Conservation (phyloP, 2,797 vertebrate species). For the Anguilla obscura region DNA sequence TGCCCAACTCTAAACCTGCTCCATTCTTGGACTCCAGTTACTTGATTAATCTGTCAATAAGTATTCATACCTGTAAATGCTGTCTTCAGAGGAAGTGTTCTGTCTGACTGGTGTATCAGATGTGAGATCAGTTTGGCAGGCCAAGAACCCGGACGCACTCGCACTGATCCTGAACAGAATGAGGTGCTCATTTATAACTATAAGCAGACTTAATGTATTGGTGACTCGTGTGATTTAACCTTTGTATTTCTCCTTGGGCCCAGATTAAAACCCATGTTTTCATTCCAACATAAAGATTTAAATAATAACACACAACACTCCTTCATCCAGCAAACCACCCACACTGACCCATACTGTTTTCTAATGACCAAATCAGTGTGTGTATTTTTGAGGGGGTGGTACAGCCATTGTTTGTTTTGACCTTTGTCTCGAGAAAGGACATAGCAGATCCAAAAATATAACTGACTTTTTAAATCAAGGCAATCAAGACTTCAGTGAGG, state of each 20-base stretch:
- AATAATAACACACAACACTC: neutral
- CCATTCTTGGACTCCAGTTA: neutral
- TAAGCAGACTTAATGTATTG: neutral
- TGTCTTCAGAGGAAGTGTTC: neutral
- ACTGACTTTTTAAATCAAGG: neutral
- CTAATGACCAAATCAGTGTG: neutral
- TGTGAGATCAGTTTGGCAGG: neutral
- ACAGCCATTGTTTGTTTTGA: neutral
- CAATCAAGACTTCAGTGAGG: neutral
- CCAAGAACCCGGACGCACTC: neutral
- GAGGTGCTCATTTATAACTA: neutral
- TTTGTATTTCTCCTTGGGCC: neutral
- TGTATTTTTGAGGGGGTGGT: neutral
- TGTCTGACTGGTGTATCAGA: neutral
- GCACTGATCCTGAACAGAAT: neutral
- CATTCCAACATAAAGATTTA: neutral
- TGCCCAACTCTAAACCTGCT: neutral
- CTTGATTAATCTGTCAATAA: neutral
- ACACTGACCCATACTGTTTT: neutral
- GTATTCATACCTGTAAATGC: neutral
- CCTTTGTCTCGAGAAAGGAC: conserved; percentile 4
- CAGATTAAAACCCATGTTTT: neutral
- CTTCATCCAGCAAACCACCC: neutral
- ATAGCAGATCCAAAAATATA: neutral
- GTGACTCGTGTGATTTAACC: neutral